Evolutionary conservation across 2,113 vertebrate genomes (phyloP), one percentile per base, ranked within the genome.

Genomic region (Murina feae): DNA sequence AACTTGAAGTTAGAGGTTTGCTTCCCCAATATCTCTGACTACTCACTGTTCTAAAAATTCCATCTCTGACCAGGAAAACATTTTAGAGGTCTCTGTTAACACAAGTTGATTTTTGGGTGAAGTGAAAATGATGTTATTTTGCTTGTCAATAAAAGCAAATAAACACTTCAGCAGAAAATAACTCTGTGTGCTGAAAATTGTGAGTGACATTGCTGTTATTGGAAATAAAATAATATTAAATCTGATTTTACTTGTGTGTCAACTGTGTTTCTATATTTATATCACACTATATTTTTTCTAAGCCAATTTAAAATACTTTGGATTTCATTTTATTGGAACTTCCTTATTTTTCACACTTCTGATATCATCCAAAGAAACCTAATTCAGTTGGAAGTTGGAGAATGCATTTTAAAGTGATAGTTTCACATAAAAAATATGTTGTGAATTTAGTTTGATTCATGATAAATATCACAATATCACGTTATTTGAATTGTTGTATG

Each of bases 151-250:
- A 92, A 94, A 92, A 80, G 42, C 79, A 83, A 94, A 91, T 89
- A 76, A 92, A 51, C 13, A 0, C 53, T 90, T 94, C 84, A 69
- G 37, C 58, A 95, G 51, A 71, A 44, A 95, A 51, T 85, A 89
- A 44, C 23, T 72, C 35, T 51, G 12, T 51, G 12, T 90, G 63
- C 65, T 96, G 63, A 89, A 96, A 92, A 95, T 28, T 89, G 44
- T 92, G 89, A 95, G 30, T 92, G 94, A 32, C 86, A 89, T 55
- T 71, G 32, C 49, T 92, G 74, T 79, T 96, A 95, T 30, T 97
- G 89, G 92, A 95, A 96, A 95, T 92, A 85, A 94, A 93, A 90
- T 86, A 65, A 92, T 91, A 42, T 85, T 74, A 97, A 96, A 96
- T 92, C 53, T 60, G 86, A 96, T 97, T 96, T 96, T 42, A 97